phyloP scores from a whole-genome alignment of 2,888 invertebrate genomes.

The Yponomeuta cagnagella region DNA sequence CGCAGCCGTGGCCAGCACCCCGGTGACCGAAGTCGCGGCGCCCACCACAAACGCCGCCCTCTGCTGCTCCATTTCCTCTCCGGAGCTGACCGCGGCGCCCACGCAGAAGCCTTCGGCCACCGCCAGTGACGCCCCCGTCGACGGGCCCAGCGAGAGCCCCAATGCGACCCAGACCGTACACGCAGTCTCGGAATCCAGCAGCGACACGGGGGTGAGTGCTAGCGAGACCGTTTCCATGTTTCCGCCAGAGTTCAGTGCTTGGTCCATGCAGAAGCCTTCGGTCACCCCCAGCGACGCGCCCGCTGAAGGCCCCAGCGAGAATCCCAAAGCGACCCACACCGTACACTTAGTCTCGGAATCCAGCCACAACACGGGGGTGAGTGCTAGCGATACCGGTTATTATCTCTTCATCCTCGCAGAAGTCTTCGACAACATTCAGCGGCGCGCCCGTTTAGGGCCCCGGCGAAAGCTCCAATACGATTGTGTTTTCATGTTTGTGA shows the following conservation, averaged over 20 bases:
- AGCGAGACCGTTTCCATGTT: constrained; percentile 43
- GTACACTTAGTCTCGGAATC: constrained; percentile 25
- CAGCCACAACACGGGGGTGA: too few relatives aligned
- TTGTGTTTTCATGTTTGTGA: too few relatives aligned
- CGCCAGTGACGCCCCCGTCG: too few relatives aligned
- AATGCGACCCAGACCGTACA: too few relatives aligned
- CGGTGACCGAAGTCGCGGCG: constrained; percentile 38
- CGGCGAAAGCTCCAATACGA: constrained; percentile 2
- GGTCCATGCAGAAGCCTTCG: constrained; percentile 17
- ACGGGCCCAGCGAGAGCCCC: too few relatives aligned
- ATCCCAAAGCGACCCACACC: constrained; percentile 11
- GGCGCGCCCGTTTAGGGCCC: constrained; percentile 19
- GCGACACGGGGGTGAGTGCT: neutral
- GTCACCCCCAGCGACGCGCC: constrained; percentile 22
- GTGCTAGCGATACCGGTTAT: constrained; percentile 52
- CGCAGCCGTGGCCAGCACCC: constrained; percentile 50
- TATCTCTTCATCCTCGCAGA: constrained; percentile 26
- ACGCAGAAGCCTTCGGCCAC: constrained; percentile 14
- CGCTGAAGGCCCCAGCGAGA: constrained; percentile 17
- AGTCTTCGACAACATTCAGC: constrained; percentile 18
- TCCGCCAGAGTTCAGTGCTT: constrained; percentile 60
- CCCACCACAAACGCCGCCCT: constrained; percentile 29
- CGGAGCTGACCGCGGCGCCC: constrained; percentile 48
- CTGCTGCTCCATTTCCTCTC: constrained; percentile 65
- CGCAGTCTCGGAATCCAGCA: neutral